Evolutionary conservation across 2,113 vertebrate species (phyloP).

Genomic region (Noturus placidus): DNA sequence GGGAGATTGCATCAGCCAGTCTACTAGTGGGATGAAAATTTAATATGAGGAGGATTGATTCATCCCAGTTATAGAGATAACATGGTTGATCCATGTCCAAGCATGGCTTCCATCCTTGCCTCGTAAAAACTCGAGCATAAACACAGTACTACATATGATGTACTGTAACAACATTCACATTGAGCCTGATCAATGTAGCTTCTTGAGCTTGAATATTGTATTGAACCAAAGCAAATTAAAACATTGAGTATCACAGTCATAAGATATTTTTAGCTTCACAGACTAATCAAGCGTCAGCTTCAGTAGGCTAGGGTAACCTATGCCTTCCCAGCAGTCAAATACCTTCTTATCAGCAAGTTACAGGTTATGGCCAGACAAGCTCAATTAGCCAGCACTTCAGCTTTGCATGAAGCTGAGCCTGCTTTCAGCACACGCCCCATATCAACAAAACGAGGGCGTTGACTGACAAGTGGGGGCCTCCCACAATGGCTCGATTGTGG

Average conservation of each 20-base stretch:
- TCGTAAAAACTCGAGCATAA: slow-evolving; percentile 21
- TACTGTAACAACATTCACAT: background rate
- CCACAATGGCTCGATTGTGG: slow-evolving; percentile 70
- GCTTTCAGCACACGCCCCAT: slow-evolving; percentile 65
- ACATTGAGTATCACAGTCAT: background rate
- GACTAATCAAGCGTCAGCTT: slow-evolving; percentile 36
- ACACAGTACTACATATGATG: slow-evolving; percentile 17
- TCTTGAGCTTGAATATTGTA: slow-evolving; percentile 31
- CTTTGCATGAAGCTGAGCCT: slow-evolving; percentile 57
- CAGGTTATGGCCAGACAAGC: slow-evolving; percentile 70
- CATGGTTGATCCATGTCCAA: slow-evolving; percentile 33
- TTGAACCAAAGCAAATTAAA: slow-evolving; percentile 35
- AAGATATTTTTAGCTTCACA: slow-evolving; percentile 22
- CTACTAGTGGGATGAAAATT: slow-evolving; percentile 44
- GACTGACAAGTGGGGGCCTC: slow-evolving; percentile 63
- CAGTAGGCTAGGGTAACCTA: slow-evolving; percentile 30
- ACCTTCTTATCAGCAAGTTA: slow-evolving; percentile 72
- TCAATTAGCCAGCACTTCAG: slow-evolving; percentile 74
- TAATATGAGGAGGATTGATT: slow-evolving; percentile 36
- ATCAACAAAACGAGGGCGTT: slow-evolving; percentile 70
- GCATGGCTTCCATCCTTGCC: background rate
- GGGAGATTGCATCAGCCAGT: slow-evolving; percentile 54
- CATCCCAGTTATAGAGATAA: slow-evolving; percentile 35
- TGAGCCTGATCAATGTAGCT: background rate
- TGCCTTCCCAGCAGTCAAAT: slow-evolving; percentile 63